Evolutionary conservation across 2,113 vertebrate species (phyloP).

Genomic region (Melanocharis versteri): DNA sequence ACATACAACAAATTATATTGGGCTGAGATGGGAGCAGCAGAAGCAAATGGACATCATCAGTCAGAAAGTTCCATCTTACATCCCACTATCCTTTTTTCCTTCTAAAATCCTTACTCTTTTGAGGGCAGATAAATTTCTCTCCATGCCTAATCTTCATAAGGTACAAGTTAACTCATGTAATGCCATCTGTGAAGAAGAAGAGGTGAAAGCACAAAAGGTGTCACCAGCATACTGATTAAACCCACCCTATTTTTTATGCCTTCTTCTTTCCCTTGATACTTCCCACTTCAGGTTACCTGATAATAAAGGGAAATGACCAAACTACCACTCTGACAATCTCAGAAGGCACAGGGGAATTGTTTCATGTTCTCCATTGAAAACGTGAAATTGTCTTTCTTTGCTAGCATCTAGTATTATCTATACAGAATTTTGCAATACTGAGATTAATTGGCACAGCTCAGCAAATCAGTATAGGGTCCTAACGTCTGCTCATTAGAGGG

Average conservation of each 20-base stretch:
- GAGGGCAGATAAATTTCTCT: background rate
- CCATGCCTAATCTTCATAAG: background rate
- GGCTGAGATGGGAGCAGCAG: background rate
- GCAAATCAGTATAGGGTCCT: background rate
- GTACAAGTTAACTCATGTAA: background rate
- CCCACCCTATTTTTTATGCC: background rate
- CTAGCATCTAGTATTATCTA: background rate
- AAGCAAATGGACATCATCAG: background rate
- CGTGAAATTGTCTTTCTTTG: background rate
- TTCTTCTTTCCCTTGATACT: background rate
- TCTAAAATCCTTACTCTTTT: background rate
- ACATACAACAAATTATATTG: background rate
- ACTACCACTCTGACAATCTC: background rate
- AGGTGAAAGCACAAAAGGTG: background rate
- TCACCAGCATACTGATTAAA: background rate
- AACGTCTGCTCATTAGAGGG: background rate
- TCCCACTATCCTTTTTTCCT: background rate
- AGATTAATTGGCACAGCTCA: background rate
- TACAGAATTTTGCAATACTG: background rate
- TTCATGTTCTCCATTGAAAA: background rate
- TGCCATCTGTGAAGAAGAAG: background rate
- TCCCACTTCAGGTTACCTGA: background rate
- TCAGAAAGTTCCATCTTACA: background rate
- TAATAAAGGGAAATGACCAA: background rate
- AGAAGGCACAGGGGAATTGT: background rate